Evolutionary conservation across 2,888 invertebrate species (phyloP).

Genomic region (Luperina nickerlii): DNA sequence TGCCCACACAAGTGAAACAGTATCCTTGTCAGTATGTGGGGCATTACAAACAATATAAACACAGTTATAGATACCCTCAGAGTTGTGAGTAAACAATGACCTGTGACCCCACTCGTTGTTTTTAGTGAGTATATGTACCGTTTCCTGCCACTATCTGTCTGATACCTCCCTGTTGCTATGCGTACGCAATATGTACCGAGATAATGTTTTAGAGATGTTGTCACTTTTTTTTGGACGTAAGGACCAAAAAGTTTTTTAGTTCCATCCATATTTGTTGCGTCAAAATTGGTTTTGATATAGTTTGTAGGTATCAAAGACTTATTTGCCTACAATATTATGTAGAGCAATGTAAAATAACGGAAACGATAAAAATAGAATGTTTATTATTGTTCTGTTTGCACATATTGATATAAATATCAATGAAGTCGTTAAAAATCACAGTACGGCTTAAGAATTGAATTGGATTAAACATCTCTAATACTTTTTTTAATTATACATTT

Average conservation of each 20-base stretch:
- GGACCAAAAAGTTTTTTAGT: not conserved
- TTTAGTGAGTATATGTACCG: slow-evolving; percentile 70
- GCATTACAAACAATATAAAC: slow-evolving; percentile 59
- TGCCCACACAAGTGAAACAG: slow-evolving; percentile 28
- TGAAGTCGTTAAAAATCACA: slow-evolving; percentile 1
- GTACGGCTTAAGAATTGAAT: not conserved
- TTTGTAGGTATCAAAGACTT: not conserved
- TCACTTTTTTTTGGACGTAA: not conserved
- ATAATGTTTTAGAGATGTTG: slow-evolving; percentile 48
- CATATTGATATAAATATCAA: slow-evolving; percentile 16
- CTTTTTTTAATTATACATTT: not conserved
- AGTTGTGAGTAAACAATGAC: slow-evolving; percentile 71
- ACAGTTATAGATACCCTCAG: slow-evolving; percentile 37
- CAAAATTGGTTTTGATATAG: not conserved
- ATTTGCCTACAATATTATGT: not conserved
- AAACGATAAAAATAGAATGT: slow-evolving; percentile 21
- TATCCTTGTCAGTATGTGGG: slow-evolving; percentile 68
- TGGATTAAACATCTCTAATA: not conserved
- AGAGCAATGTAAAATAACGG: slow-evolving; percentile 17
- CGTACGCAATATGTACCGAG: slow-evolving; percentile 68
- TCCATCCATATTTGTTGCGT: not conserved
- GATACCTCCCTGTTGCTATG: slow-evolving; percentile 78
- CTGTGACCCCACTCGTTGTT: slow-evolving; percentile 75
- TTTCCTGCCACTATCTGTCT: slow-evolving; percentile 68
- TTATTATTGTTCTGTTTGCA: slow-evolving; percentile 21